Conservation (phyloP, 2,797 vertebrate genomes). For the Leucoraja ocellata region DNA sequence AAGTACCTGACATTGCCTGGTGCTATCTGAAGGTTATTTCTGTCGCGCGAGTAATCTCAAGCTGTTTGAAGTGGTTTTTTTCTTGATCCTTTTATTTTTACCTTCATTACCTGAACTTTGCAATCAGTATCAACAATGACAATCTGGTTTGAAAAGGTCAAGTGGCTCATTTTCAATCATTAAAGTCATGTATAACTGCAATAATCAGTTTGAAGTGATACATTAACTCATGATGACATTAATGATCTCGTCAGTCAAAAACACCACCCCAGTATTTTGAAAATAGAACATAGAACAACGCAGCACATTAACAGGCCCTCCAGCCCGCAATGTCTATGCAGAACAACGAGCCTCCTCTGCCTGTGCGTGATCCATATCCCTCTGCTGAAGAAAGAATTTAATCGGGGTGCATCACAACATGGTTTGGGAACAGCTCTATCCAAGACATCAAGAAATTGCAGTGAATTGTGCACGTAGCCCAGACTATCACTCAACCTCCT, state of each 20-base stretch:
- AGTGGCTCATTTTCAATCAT: constrained; percentile 11
- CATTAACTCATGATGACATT: constrained; percentile 13
- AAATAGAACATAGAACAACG: no score
- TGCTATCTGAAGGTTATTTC: neutral
- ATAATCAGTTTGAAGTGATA: neutral
- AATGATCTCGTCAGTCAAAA: neutral
- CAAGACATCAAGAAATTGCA: no score
- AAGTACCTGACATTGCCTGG: neutral
- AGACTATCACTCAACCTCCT: no score
- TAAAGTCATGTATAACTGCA: neutral
- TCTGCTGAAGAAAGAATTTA: no score
- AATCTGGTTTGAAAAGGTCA: neutral
- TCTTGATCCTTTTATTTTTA: neutral
- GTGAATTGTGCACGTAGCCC: no score
- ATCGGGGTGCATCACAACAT: no score
- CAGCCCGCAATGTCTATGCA: no score
- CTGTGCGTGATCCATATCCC: no score
- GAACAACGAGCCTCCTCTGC: no score
- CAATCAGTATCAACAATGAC: neutral
- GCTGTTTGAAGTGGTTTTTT: neutral
- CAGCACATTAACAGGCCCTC: no score
- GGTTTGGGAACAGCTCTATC: no score
- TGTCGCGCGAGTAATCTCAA: neutral
- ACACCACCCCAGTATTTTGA: neutral
- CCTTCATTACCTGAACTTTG: neutral